These are phyloP conservation scores for Callionymus lyra DNA, from an alignment of 2,113 vertebrate genomes.

Conservation along the genomic window DNA sequence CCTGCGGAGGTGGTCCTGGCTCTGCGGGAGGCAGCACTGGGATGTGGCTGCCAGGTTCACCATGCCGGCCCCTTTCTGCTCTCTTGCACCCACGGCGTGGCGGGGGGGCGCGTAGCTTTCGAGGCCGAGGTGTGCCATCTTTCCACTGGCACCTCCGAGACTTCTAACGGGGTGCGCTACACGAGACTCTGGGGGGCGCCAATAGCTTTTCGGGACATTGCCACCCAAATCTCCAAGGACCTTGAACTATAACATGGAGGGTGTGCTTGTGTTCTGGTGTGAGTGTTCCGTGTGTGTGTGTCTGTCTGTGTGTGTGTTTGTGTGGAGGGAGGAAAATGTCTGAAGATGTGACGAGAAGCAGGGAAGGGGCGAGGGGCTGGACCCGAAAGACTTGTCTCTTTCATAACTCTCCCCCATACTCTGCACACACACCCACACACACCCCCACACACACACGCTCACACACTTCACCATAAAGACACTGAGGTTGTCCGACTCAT, in stretches of 20 bases:
- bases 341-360: constrained; percentile 9
- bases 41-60: constrained; percentile 75
- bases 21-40: constrained; percentile 74
- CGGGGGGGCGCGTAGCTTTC: constrained; percentile 73
- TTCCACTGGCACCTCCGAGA: constrained; percentile 67
- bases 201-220: constrained; percentile 78
- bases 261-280: constrained; percentile 20
- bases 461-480: constrained; percentile 21
- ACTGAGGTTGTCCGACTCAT: constrained; percentile 26
- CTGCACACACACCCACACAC: constrained; percentile 4
- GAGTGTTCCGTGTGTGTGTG: constrained; percentile 25
- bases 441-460: constrained; percentile 17
- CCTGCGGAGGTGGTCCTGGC: constrained; percentile 78
- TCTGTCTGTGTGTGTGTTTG: constrained; percentile 19
- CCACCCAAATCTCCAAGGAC: constrained; percentile 79
- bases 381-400: constrained; percentile 50
- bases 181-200: constrained; percentile 78
- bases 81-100: constrained; percentile 76
- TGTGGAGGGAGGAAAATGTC: not conserved
- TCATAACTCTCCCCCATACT: constrained; percentile 18
- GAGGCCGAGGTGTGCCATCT: constrained; percentile 85
- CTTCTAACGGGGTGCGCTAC: constrained; percentile 77
- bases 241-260: constrained; percentile 70
- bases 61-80: constrained; percentile 83
- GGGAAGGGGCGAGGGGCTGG: constrained; percentile 49